These are phyloP conservation scores for Drosophila albomicans DNA, from an alignment of 1,140 invertebrate genomes.

Conservation along the genomic window DNA sequence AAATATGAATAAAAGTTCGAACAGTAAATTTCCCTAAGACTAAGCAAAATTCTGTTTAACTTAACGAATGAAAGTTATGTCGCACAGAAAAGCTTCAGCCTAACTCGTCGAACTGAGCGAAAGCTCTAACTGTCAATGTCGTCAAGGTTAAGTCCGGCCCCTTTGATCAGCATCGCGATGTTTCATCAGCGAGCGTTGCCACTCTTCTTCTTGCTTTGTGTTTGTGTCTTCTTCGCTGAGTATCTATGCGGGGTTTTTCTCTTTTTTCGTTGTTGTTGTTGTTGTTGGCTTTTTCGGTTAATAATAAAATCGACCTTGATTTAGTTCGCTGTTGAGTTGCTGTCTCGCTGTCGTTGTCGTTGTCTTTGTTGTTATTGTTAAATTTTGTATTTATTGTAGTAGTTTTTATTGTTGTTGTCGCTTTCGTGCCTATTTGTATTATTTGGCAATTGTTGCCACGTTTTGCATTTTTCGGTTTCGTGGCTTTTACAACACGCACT, in stretches of 20 bases:
- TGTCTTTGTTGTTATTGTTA: slow-evolving; percentile 34
- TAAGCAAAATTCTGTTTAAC: too few species aligned
- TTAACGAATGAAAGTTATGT: too few species aligned
- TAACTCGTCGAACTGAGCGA: neutral
- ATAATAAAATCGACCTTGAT: slow-evolving; percentile 61
- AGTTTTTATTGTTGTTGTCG: slow-evolving; percentile 47
- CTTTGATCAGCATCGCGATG: neutral
- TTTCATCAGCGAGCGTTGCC: neutral
- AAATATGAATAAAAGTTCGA: too few species aligned
- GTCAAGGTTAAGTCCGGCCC: neutral
- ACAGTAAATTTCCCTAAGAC: too few species aligned
- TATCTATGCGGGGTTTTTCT: slow-evolving; percentile 27
- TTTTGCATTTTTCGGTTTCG: slow-evolving; percentile 60
- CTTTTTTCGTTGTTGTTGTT: neutral
- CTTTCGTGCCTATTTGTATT: slow-evolving; percentile 69
- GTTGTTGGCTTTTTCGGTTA: slow-evolving; percentile 35
- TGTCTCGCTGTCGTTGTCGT: slow-evolving; percentile 25
- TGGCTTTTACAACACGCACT: slow-evolving; percentile 54
- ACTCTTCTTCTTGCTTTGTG: neutral
- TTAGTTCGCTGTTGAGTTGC: slow-evolving; percentile 34
- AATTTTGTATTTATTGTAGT: slow-evolving; percentile 52
- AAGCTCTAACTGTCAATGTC: neutral
- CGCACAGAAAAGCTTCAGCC: neutral
- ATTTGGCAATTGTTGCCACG: slow-evolving; percentile 73
- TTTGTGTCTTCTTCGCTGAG: slow-evolving; percentile 18